Evolutionary conservation across 2,113 vertebrate species (phyloP).

Genomic region (Theropithecus gelada): DNA sequence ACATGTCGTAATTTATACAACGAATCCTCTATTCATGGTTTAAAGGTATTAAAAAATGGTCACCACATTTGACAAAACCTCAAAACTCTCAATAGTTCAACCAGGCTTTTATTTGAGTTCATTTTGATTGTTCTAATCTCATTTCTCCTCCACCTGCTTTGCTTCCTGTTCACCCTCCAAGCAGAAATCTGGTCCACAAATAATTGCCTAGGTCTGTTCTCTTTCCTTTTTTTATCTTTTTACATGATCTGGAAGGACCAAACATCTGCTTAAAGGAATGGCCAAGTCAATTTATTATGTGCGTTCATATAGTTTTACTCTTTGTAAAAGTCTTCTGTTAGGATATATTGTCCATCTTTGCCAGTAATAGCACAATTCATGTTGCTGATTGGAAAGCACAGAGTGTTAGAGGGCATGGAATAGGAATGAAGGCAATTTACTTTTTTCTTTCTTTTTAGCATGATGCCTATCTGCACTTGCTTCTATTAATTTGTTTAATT

Average conservation of each 20-base stretch:
- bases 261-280: not conserved
- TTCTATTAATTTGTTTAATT: conserved; percentile 25
- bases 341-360: not conserved
- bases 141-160: not conserved
- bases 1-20: not conserved
- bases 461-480: not conserved
- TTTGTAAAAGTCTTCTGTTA: not conserved
- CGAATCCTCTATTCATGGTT: not conserved
- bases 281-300: not conserved
- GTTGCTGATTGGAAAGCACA: not conserved
- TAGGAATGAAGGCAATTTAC: not conserved
- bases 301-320: not conserved
- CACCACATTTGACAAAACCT: not conserved
- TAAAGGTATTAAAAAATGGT: conserved; percentile 15
- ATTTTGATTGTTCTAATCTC: not conserved
- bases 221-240: conserved; percentile 3
- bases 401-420: not conserved
- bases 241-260: conserved; percentile 13
- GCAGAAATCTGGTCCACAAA: not conserved
- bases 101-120: not conserved
- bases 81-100: not conserved
- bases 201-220: not conserved
- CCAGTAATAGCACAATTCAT: not conserved
- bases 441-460: not conserved
- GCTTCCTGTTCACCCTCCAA: not conserved